phyloP scores from a whole-genome alignment of 1,140 invertebrate species.

The Acromyrmex echinatior region DNA sequence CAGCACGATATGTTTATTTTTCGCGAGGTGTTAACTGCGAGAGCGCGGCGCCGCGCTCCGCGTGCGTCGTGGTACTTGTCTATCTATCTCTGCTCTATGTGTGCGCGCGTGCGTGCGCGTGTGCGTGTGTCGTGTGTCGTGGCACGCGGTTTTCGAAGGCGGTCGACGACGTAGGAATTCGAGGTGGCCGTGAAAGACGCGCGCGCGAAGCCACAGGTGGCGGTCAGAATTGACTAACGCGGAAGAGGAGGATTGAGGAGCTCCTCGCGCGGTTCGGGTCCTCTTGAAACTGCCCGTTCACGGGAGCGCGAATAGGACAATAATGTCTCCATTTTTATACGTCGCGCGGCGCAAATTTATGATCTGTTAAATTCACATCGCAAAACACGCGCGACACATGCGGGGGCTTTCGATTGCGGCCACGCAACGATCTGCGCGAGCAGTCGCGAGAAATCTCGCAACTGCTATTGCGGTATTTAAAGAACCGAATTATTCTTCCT shows the following conservation, averaged over 20 bases:
- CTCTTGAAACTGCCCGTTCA: neutral
- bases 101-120: neutral
- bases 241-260: neutral
- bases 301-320: slow-evolving; percentile 35
- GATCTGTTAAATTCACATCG: slow-evolving; percentile 41
- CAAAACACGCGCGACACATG: slow-evolving; percentile 35
- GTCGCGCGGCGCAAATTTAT: slow-evolving; percentile 35
- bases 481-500: neutral
- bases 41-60: neutral
- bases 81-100: neutral
- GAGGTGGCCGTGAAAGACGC: slow-evolving; percentile 64
- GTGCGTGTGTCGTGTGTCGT: neutral
- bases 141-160: slow-evolving; percentile 29
- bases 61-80: too few species aligned
- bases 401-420: neutral
- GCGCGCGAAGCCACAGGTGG: slow-evolving; percentile 73
- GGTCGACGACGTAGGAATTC: slow-evolving; percentile 61
- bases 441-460: neutral
- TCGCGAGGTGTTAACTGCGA: slow-evolving; percentile 63
- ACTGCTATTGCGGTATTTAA: neutral
- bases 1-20: slow-evolving; percentile 72
- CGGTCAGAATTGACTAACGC: slow-evolving; percentile 64
- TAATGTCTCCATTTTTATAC: slow-evolving; percentile 57
- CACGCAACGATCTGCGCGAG: neutral
- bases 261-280: neutral